Conservation (phyloP, 2,113 vertebrate genomes). For the Ceuthmochares aereus region DNA sequence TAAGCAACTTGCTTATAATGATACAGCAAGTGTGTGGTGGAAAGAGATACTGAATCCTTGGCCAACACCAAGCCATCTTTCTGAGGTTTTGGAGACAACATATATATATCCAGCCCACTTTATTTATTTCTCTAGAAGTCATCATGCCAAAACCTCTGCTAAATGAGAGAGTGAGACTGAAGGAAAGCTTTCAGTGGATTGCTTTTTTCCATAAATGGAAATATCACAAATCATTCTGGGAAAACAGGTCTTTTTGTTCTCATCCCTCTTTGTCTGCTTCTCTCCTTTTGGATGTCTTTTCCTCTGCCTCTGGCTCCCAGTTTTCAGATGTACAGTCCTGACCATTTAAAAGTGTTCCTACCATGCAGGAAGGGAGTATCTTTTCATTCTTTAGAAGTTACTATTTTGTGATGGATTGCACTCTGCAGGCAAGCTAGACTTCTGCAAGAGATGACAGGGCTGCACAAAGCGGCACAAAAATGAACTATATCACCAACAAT, state of each 20-base stretch:
- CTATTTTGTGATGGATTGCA: slow-evolving; percentile 30
- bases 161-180: slow-evolving; percentile 53
- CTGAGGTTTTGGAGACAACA: slow-evolving; percentile 18
- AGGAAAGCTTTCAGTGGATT: slow-evolving; percentile 67
- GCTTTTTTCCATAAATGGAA: slow-evolving; percentile 68
- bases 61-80: background rate
- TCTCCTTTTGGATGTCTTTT: slow-evolving; percentile 50
- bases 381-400: slow-evolving; percentile 56
- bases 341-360: slow-evolving; percentile 59
- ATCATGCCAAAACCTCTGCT: slow-evolving; percentile 55
- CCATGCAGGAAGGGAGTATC: slow-evolving; percentile 44
- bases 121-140: slow-evolving; percentile 52
- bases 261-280: slow-evolving; percentile 28
- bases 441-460: slow-evolving; percentile 24
- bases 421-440: slow-evolving; percentile 40
- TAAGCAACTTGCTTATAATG: slow-evolving; percentile 2
- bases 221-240: slow-evolving; percentile 67
- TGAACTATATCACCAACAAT: slow-evolving; percentile 15
- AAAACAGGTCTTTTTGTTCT: slow-evolving; percentile 70
- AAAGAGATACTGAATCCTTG: background rate
- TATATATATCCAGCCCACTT: slow-evolving; percentile 39
- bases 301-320: slow-evolving; percentile 39
- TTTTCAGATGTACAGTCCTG: slow-evolving; percentile 46
- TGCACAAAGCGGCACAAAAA: slow-evolving; percentile 40
- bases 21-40: rapidly evolving